Base-by-base conservation (phyloP, 2,113 vertebrate species). In the Forbesichthys papilliferus region DNA sequence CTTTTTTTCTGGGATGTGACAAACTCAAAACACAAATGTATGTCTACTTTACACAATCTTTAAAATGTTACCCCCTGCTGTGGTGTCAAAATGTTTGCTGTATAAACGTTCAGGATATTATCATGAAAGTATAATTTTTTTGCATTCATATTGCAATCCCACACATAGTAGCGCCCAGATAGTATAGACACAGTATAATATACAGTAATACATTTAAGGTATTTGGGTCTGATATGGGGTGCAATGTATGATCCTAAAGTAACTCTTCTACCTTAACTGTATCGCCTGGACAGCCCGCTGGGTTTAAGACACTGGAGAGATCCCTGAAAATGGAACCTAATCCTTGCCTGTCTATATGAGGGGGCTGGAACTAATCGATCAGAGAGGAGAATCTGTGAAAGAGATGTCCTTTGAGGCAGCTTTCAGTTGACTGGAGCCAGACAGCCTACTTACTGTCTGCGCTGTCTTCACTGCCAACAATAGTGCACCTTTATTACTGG, bases 341-440 rank as follows among this genome's bases (percentile, higher is more conserved):
- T 90, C 88, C 89, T 74, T 78, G 68, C 80, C 88, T 88, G 91
- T 92, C 89, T 84, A 79, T 88, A 80, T 85, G 79, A 81, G 81
- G 75, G 59, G 83, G 56, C 89, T 92, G 93, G 90, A 92, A 92
- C 90, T 82, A 92, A 93, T 93, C 86, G 89, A 93, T 93, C 84
- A 81, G 87, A 84, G 75, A 57, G 66, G 79, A 86, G 85, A 82
- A 87, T 90, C 90, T 91, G 86, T 87, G 86, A 91, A 85, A 87
- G 85, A 89, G 82, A 91, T 85, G 87, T 90, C 82, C 79, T 79
- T 73, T 77, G 83, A 82, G 75, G 69, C 79, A 84, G 83, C 71
- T 68, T 78, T 83, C 65, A 84, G 80, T 84, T 83, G 66, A 1
- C 67, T 79, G 91, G 92, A 90, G 88, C 90, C 89, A 79, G 82